Percentiles rank a stretch among this genome's conserved stretches.
These are phyloP conservation scores for Phlogophora meticulosa DNA, from an alignment of 2,888 invertebrate genomes.

Conservation along the genomic window DNA sequence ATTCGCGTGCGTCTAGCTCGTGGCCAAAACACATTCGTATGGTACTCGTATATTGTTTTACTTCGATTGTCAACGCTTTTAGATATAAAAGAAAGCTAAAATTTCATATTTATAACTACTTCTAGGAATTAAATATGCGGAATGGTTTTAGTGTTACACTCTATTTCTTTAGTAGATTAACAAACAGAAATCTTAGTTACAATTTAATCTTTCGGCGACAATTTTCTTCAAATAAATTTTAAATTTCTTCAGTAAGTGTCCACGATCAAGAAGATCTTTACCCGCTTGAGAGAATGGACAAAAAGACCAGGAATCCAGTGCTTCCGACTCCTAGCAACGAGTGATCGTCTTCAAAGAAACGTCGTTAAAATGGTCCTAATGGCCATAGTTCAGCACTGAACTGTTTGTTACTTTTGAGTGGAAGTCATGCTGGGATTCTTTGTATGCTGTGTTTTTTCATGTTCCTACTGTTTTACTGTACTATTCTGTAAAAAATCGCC, in stretches of 20 bases:
- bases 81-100: neutral
- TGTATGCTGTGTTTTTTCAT: neutral
- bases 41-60: constrained; percentile 26
- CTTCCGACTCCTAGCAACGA: constrained; percentile 30
- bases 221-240: constrained; percentile 26
- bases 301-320: constrained; percentile 18
- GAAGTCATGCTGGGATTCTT: neutral
- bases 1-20: constrained; percentile 21
- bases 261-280: constrained; percentile 25
- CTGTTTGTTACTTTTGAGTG: constrained; percentile 32
- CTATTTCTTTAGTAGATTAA: neutral
- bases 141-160: too few relatives aligned
- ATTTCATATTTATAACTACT: neutral
- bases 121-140: neutral
- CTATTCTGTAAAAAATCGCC: too few relatives aligned
- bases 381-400: constrained; percentile 11
- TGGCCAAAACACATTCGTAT: constrained; percentile 22
- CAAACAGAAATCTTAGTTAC: constrained; percentile 21
- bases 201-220: constrained; percentile 31
- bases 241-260: constrained; percentile 35
- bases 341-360: constrained; percentile 49
- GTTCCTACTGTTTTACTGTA: neutral
- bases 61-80: constrained; percentile 8
- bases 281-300: constrained; percentile 7
- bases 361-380: constrained; percentile 49